Evolutionary conservation across 2,888 invertebrate species (phyloP).

Genomic region (Steinernema hermaphroditum): DNA sequence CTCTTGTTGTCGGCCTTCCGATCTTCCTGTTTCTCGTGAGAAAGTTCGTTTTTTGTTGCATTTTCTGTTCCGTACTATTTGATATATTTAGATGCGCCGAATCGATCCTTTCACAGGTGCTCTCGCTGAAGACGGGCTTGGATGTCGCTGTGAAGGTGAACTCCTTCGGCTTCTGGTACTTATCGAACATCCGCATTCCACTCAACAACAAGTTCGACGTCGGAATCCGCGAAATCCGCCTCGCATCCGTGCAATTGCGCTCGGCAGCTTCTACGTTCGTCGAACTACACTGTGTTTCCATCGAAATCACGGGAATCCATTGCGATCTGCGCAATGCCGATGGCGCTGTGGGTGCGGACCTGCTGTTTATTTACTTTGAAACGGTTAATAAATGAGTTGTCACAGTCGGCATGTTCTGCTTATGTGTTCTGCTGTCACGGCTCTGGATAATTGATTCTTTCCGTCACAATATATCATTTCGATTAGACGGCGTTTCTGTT

Average conservation of each 20-base stretch:
- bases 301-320: conserved; percentile 42
- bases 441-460: too few species aligned
- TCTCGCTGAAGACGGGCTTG: not conserved
- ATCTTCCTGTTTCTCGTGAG: not conserved
- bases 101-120: not conserved
- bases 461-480: too few species aligned
- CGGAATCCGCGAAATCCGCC: conserved; percentile 5
- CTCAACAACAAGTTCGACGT: not conserved
- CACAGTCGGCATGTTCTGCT: too few species aligned
- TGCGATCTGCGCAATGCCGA: conserved; percentile 34
- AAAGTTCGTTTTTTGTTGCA: not conserved
- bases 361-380: too few species aligned
- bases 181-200: not conserved
- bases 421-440: too few species aligned
- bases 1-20: not conserved
- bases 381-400: too few species aligned
- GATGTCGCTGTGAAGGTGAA: conserved; percentile 2
- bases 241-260: not conserved
- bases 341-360: conserved; percentile 1
- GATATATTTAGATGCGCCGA: not conserved
- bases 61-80: not conserved
- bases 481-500: too few species aligned
- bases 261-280: not conserved
- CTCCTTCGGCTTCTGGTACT: not conserved
- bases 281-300: not conserved